Base-by-base conservation (phyloP, 2,888 invertebrate genomes). In the Xylota segnis region DNA sequence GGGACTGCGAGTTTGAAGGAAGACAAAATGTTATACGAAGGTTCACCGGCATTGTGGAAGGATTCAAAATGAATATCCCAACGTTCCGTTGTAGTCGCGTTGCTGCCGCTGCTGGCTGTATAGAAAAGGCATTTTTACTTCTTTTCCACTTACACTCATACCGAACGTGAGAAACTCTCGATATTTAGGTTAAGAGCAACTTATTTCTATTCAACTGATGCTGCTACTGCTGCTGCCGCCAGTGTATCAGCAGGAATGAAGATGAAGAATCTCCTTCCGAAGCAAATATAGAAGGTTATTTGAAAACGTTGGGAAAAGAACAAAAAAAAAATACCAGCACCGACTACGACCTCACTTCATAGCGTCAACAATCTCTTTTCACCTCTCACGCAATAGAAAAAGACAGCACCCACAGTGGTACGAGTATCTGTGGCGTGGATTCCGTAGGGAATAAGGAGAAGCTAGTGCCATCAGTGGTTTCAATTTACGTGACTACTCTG, bases 111-210 rank as follows among this genome's bases (percentile, higher is more conserved):
- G 23, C 23, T 23, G 3, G 16, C n/a, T 14, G 34, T 32, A 76
- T 32, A 3, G 50, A 34, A 59, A 63, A 70, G 47, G 72, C 63
- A 66, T 66, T 61, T 56, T 27, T 71, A 50, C 52, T n/a, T 58
- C 34, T 37, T 4, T 12, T 37, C 47, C 54, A 72, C 65, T 68
- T 65, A 43, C 47, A 45, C 68, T 54, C 59, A 59, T 52, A 58
- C 27, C 29, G 75, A 56, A 81, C 81, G 81, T 84, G 84, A 84
- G 81, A 84, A 84, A 84, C 84, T 82, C 70, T 84, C 84, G 81
- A 84, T 84, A 84, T 84, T 81, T 75, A 81, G 84, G 81, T 84
- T 84, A 81, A 81, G 81, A 84, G 75, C 70, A 81, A 81, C 84
- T 84, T 81, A 81, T 84, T 81, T 76, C 75, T 71, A 84, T 81